These are phyloP conservation scores for Poecilobothrus nobilitatus DNA, from an alignment of 2,888 invertebrate species.

Conservation along the genomic window DNA sequence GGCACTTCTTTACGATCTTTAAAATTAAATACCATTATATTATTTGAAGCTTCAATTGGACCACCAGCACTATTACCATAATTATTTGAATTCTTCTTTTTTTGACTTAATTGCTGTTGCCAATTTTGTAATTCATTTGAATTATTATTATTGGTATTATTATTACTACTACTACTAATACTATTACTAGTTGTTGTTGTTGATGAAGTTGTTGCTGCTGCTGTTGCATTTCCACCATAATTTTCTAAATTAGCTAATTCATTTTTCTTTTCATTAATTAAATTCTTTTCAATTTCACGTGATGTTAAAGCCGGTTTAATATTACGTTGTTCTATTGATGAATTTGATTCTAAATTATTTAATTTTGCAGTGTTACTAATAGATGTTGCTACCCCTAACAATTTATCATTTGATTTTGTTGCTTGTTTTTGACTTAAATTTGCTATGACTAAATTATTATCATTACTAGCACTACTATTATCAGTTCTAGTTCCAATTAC, in stretches of 20 bases:
- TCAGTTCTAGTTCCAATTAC: no score
- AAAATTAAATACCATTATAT: slow-evolving; percentile 80
- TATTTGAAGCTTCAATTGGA: slow-evolving; percentile 48
- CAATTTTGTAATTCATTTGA: slow-evolving; percentile 26
- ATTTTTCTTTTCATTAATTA: slow-evolving; percentile 58
- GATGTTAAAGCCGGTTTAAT: slow-evolving; percentile 45
- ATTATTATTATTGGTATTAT: slow-evolving; percentile 27
- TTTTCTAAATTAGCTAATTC: slow-evolving; percentile 34
- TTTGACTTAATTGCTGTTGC: slow-evolving; percentile 27
- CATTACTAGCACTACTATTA: slow-evolving; percentile 17
- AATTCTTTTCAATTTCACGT: slow-evolving; percentile 59
- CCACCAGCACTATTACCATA: slow-evolving; percentile 24
- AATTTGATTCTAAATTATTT: slow-evolving; percentile 12
- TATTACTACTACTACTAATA: slow-evolving; percentile 17
- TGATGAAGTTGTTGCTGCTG: slow-evolving; percentile 16
- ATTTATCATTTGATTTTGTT: slow-evolving; percentile 24
- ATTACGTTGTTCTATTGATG: slow-evolving; percentile 13
- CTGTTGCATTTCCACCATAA: slow-evolving; percentile 12
- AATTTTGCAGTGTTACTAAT: slow-evolving; percentile 12
- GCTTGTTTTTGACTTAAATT: slow-evolving; percentile 25
- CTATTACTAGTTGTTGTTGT: slow-evolving; percentile 31
- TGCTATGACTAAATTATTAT: slow-evolving; percentile 23
- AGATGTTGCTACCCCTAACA: slow-evolving; percentile 13
- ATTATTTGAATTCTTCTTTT: slow-evolving; percentile 30
- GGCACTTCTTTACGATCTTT: slow-evolving; percentile 76